phyloP scores from a whole-genome alignment of 2,888 invertebrate species.

The Melangyna quadrimaculata region DNA sequence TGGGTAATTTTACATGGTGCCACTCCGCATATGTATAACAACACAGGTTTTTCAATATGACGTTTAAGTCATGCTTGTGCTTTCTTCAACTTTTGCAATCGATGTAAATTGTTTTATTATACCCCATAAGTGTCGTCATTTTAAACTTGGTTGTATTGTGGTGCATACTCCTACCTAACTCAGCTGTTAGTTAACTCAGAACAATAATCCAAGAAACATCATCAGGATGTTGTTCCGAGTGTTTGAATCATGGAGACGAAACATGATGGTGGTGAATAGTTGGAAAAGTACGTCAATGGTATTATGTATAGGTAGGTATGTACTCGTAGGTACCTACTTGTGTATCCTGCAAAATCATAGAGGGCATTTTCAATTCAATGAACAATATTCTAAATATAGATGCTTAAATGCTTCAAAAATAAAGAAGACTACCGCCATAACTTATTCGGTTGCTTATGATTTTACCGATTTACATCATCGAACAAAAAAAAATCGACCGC shows the following conservation, averaged over 20 bases:
- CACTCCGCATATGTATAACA: not conserved
- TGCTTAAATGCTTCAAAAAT: constrained; percentile 23
- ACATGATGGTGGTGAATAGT: constrained; percentile 19
- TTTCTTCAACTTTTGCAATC: constrained; percentile 11
- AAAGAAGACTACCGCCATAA: not conserved
- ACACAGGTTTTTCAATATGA: not conserved
- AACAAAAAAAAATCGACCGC: not conserved
- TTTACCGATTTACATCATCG: not conserved
- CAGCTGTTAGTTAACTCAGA: constrained; percentile 9
- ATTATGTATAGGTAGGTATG: not conserved
- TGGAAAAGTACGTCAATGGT: constrained; percentile 49
- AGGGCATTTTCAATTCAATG: constrained; percentile 50
- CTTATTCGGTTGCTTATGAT: constrained; percentile 1
- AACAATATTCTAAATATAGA: constrained; percentile 55
- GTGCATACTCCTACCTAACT: not conserved
- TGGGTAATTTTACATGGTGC: not conserved
- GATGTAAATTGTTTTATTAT: constrained; percentile 1
- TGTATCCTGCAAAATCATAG: not conserved
- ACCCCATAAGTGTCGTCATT: not conserved
- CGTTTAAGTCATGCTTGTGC: constrained; percentile 19
- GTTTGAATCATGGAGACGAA: constrained; percentile 28
- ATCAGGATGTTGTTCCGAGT: not conserved
- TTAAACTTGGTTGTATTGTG: not conserved
- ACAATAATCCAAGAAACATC: constrained; percentile 1
- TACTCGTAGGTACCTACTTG: too few relatives aligned